Base-by-base conservation (phyloP, 2,888 invertebrate genomes). In the Apotomis capreana region DNA sequence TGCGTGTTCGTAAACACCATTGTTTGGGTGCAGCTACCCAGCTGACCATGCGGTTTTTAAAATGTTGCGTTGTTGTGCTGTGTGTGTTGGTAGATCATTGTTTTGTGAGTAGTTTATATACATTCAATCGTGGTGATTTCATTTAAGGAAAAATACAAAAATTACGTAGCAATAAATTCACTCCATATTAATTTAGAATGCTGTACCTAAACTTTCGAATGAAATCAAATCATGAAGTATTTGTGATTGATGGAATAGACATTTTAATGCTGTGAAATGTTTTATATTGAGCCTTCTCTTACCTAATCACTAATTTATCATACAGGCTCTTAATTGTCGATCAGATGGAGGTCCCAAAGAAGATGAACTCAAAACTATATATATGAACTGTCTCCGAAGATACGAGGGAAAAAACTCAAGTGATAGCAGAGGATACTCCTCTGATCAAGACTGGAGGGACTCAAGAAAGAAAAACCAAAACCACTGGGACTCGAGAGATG, bases 331-430 rank as follows among this genome's bases (percentile, higher is more conserved):
- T 36, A 94, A 91, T 79, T 95, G 96, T 77, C 94, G 94, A 10
- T 91, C 94, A 0, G 94, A 94, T 61, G 94, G 94, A 69, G 94
- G 95, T 37, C 92, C 94, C n/a, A 91, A 93, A 71, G 94, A 95
- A 76, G 91, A 94, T 15, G 94, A 95, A 68, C 84, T 95, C 4
- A 95, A 94, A 76, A 92, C 89, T 62, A 90, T 95, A 8, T 94
- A 95, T 76, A 92, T 92, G 74, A 93, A 87, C 65, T 96, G 96
- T 76, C 88, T 94, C 79, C 94, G 90, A 60, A 92, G 88, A 80
- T 86, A 88, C 79, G 89, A 87, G 73, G 85, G 78, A 58, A 87
- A 80, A 73, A 88, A 86, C 72, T 82, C 81, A 10, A 84, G 74
- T 54, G 85, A 81, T 75, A 82, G 74, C 52, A 78, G 81, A 52